These are phyloP conservation scores for Eilema sororculum DNA, from an alignment of 2,888 invertebrate species.

Conservation along the genomic window DNA sequence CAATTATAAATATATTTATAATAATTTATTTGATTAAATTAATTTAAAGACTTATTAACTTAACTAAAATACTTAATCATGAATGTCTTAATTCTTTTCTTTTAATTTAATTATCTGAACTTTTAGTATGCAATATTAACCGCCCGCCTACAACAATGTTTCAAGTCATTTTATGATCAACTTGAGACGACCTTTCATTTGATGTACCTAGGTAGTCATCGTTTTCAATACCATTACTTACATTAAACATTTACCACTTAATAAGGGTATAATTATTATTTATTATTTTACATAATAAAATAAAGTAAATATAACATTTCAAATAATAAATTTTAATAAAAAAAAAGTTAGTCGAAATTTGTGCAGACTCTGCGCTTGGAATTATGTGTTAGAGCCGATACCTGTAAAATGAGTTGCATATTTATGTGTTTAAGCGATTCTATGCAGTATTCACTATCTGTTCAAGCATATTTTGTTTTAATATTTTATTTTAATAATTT, in stretches of 20 bases:
- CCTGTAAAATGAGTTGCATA: constrained; percentile 35
- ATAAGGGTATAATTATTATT: not conserved
- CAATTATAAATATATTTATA: too few relatives aligned
- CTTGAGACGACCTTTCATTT: not conserved
- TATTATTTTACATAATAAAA: not conserved
- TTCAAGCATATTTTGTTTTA: constrained; percentile 24
- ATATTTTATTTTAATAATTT: constrained; percentile 37
- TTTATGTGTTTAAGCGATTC: constrained; percentile 28
- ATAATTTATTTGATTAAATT: too few relatives aligned
- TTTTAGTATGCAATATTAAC: not conserved
- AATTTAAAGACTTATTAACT: too few relatives aligned
- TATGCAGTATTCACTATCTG: constrained; percentile 16
- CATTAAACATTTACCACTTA: not conserved
- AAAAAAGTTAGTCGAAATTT: not conserved
- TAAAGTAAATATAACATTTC: not conserved
- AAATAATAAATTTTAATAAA: not conserved
- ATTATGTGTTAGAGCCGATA: constrained; percentile 25
- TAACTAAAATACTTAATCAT: too few relatives aligned
- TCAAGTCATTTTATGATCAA: not conserved
- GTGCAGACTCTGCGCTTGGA: constrained; percentile 6
- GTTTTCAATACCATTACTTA: not conserved
- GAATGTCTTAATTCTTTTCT: not conserved
- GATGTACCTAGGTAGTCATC: not conserved
- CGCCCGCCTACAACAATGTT: not conserved
- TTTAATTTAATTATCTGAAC: not conserved